Evolutionary conservation across 2,113 vertebrate genomes (phyloP), one percentile per base, ranked within the genome.

Genomic region (Thunnus maccoyii): DNA sequence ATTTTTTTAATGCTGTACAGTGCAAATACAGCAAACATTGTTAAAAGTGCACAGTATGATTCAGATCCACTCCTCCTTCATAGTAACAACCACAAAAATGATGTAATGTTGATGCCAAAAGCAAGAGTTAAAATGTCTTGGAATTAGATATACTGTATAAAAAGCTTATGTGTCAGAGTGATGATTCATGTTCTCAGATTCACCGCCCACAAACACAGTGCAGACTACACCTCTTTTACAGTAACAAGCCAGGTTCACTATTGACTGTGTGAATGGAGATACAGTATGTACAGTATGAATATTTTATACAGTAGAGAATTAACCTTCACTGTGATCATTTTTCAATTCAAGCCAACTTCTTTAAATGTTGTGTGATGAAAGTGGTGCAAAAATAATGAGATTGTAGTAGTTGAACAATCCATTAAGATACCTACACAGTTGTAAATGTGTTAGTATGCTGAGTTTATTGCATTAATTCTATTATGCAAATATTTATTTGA

Each of bases 111-210:
- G 20, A 51, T 70, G 73, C 71, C 41, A 74, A 61, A 76, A 20
- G 6, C 12, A 44, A 58, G 48, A 16, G 46, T 70, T 67, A 52
- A 83, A 75, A 54, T 54, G 27, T 60, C 17, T 55, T 76, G 36
- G 47, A 57, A 25, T 5, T 71, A 52, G 72, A 61, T 58, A 25
- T 50, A 51, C 16, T 22, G 32, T 47, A 69, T 46, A 20, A 89
- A 56, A 78, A 82, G 85, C 72, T 25, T 48, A 50, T 60, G 78
- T 77, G 87, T 83, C 76, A 80, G 63, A 51, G 73, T 2, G 76
- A 79, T 90, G 88, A 91, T 55, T 93, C 87, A 91, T 82, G 7
- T 70, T 70, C 63, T 80, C 72, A 0, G 78, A 60, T 46, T 44
- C 57, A 10, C 71, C 84, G n/a, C 87, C 88, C 80, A 90, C 91